Evolutionary conservation across 2,113 vertebrate genomes (phyloP).

Genomic region (Amblyopsis rosae): DNA sequence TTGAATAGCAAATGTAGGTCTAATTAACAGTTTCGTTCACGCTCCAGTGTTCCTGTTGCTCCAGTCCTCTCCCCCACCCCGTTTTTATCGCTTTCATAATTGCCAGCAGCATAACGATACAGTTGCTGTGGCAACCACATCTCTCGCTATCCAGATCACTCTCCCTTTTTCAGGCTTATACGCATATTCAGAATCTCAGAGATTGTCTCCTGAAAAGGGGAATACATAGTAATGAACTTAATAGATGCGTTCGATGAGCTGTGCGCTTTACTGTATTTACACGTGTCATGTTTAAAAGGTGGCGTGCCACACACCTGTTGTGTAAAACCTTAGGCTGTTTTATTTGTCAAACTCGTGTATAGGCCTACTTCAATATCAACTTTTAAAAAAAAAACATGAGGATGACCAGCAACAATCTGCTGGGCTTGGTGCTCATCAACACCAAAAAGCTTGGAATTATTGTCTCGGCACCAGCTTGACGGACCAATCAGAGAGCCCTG

Average conservation of each 20-base stretch:
- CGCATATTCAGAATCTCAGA: neutral
- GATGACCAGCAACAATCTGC: slow-evolving; percentile 56
- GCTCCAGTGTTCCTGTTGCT: slow-evolving; percentile 57
- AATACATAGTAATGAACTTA: neutral
- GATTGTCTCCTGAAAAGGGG: neutral
- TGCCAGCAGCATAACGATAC: slow-evolving; percentile 82
- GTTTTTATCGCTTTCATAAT: slow-evolving; percentile 78
- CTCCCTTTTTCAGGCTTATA: neutral
- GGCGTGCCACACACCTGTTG: neutral
- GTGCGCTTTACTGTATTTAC: neutral
- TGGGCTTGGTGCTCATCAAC: slow-evolving; percentile 42
- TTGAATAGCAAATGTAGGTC: slow-evolving; percentile 43
- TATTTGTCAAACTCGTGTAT: neutral
- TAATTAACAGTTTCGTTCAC: slow-evolving; percentile 65
- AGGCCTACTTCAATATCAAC: neutral
- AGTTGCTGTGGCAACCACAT: slow-evolving; percentile 80
- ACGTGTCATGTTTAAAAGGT: neutral
- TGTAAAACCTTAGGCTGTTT: neutral
- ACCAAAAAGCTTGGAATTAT: slow-evolving; percentile 35
- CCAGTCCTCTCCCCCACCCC: slow-evolving; percentile 60
- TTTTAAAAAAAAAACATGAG: slow-evolving; percentile 22
- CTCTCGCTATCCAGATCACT: slow-evolving; percentile 23
- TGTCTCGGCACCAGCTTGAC: slow-evolving; percentile 50
- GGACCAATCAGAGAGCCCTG: slow-evolving; percentile 66
- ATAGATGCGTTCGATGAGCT: slow-evolving; percentile 8